Base-by-base conservation (phyloP, 2,113 vertebrate genomes). In the Syrrhaptes paradoxus region DNA sequence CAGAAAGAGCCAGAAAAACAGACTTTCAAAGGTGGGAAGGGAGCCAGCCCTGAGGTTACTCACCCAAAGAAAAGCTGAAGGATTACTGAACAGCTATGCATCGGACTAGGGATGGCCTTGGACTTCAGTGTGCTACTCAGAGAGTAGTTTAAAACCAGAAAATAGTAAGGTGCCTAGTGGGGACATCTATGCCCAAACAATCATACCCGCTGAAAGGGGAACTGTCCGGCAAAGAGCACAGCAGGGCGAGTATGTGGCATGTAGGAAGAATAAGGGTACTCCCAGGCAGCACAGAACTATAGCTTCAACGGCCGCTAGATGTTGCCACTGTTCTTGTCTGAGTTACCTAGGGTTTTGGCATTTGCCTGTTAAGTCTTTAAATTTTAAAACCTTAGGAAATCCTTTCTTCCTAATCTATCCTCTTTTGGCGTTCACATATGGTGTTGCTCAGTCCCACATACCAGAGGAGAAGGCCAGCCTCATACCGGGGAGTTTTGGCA, bases 301-400 rank as follows among this genome's bases (percentile, higher is more conserved):
- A 32, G 85, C 80, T 75, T 28, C 22, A 25, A 10, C 0, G 36
- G 86, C 96, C 97, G 83, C 96, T 97, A 97, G 97, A 76, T 96
- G 96, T 13, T 84, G 94, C 82, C 94, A 74, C 87, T 72, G 96
- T n/a, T 78, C 95, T 73, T 89, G 86, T 62, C n/a, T 3, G 26
- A 57, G 52, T 49, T 46, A 85, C 45, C 59, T 4, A 62, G 3
- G 15, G 12, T 2, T 84, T 71, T 58, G 61, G 48, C 94, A 34
- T 49, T 76, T 4, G 16, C 59, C 73, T 58, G 62, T 19, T 88
- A 85, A 88, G 3, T 67, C 89, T n/a, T 55, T 46, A 89, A 38
- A 78, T 43, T 87, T 96, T 90, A 88, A 95, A 92, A 92, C 82
- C 78, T 84, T 94, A 86, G 31, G 66, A 96, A 96, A 93, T 83